Evolutionary conservation across 2,113 vertebrate species (phyloP).

Genomic region (Alligator mississippiensis): DNA sequence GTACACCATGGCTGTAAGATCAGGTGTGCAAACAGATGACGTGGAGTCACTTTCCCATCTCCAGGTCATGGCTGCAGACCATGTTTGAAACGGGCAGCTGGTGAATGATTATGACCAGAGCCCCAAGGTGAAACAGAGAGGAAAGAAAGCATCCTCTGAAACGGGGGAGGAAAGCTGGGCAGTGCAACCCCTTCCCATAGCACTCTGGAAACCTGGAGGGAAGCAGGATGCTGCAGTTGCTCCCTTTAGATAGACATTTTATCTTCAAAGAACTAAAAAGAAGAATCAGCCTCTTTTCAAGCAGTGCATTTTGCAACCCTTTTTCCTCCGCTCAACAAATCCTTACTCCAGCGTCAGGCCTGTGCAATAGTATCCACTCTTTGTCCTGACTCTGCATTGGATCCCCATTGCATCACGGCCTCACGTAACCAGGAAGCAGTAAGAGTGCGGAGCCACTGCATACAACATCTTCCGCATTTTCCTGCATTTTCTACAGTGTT

Average conservation of each 20-base stretch:
- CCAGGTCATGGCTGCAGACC: not conserved
- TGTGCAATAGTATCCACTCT: not conserved
- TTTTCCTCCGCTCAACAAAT: not conserved
- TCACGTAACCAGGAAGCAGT: not conserved
- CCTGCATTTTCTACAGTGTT: too few relatives aligned
- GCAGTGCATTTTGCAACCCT: not conserved
- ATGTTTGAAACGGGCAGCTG: not conserved
- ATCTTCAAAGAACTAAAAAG: too few relatives aligned
- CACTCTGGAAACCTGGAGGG: not conserved
- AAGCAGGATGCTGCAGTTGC: not conserved
- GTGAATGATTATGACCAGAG: not conserved
- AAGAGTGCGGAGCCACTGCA: not conserved
- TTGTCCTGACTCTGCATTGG: not conserved
- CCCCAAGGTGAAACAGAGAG: not conserved
- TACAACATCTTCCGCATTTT: not conserved
- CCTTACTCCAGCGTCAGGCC: not conserved
- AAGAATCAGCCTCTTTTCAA: not conserved
- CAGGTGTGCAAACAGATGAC: not conserved
- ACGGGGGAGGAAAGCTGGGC: not conserved
- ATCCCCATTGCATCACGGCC: not conserved
- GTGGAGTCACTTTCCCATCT: not conserved
- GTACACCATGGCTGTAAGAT: not conserved
- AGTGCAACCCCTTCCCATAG: not conserved
- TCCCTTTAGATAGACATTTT: not conserved
- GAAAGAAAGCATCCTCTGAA: not conserved